These are phyloP conservation scores for Beris chalybata DNA, from an alignment of 2,888 invertebrate genomes.

Conservation along the genomic window DNA sequence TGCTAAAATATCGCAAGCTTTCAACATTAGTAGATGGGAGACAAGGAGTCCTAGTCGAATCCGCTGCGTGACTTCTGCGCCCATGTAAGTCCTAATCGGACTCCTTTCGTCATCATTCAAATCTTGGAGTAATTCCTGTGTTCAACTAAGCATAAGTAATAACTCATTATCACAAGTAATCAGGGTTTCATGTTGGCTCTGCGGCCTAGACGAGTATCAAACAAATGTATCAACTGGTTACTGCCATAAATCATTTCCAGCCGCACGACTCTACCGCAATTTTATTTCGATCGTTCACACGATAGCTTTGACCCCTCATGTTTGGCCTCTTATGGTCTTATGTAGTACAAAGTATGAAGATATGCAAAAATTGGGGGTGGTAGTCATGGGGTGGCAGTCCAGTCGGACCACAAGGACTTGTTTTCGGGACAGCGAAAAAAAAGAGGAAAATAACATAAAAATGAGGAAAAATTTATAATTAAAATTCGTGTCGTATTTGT, in stretches of 20 bases:
- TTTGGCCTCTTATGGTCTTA: constrained; percentile 5
- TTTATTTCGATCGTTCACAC: constrained; percentile 6
- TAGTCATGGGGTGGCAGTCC: not conserved
- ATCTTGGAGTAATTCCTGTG: too few species aligned
- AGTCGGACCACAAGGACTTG: not conserved
- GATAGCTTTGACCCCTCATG: constrained; percentile 11
- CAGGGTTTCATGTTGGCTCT: constrained; percentile 10
- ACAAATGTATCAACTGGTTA: constrained; percentile 30
- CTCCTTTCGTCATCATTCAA: too few species aligned
- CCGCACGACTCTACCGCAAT: constrained; percentile 20
- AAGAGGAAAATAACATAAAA: constrained; percentile 1
- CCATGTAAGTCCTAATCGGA: too few species aligned
- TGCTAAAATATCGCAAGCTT: too few species aligned
- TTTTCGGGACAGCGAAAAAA: constrained; percentile 1
- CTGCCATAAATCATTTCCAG: constrained; percentile 28
- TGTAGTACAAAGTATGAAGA: constrained; percentile 10
- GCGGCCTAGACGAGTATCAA: constrained; percentile 19
- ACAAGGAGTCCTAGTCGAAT: too few species aligned
- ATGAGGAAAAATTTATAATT: constrained; percentile 24
- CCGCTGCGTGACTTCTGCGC: too few species aligned
- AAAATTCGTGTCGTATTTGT: constrained; percentile 28
- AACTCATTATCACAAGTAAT: constrained; percentile 25
- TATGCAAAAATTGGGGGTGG: constrained; percentile 5
- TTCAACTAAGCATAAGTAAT: too few species aligned
- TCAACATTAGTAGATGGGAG: too few species aligned